Conservation (phyloP, 2,888 invertebrate genomes). For the Callyntrura sp. region DNA sequence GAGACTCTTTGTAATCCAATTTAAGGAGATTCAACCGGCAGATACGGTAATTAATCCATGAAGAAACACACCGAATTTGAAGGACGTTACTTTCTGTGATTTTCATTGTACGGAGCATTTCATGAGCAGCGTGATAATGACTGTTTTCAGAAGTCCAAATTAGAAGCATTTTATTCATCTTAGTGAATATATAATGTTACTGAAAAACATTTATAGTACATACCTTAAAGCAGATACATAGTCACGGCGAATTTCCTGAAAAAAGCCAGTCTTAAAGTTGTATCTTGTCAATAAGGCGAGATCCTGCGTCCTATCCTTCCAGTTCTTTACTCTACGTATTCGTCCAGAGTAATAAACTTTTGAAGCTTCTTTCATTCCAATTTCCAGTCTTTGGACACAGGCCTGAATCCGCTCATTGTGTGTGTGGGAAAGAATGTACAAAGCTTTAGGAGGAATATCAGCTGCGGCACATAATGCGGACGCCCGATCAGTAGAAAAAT, state of each 20-base stretch:
- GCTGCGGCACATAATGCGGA: constrained; percentile 96
- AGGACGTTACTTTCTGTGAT: constrained; percentile 93
- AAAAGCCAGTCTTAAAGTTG: constrained; percentile 98
- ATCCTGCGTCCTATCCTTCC: constrained; percentile 95
- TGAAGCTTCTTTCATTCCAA: constrained; percentile 78
- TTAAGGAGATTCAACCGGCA: constrained; percentile 96
- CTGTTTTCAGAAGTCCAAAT: constrained; percentile 35
- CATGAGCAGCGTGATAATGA: constrained; percentile 81
- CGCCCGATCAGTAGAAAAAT: constrained; percentile 95
- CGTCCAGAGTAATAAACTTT: constrained; percentile 79
- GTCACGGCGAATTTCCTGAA: constrained; percentile 97
- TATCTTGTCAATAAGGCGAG: constrained; percentile 97
- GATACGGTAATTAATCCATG: constrained; percentile 97
- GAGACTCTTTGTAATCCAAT: constrained; percentile 96
- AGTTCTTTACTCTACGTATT: constrained; percentile 87
- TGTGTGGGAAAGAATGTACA: constrained; percentile 93
- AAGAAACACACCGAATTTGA: constrained; percentile 97
- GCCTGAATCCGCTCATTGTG: constrained; percentile 94
- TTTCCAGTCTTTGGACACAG: constrained; percentile 86
- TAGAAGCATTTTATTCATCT: neutral
- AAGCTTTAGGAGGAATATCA: constrained; percentile 95
- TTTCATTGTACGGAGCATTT: constrained; percentile 78
- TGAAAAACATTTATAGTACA: neutral
- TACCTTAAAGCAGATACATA: constrained; percentile 89
- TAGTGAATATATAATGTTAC: neutral